Evolutionary conservation across 2,797 vertebrate genomes (phyloP).

Genomic region (Chrosomus eos): DNA sequence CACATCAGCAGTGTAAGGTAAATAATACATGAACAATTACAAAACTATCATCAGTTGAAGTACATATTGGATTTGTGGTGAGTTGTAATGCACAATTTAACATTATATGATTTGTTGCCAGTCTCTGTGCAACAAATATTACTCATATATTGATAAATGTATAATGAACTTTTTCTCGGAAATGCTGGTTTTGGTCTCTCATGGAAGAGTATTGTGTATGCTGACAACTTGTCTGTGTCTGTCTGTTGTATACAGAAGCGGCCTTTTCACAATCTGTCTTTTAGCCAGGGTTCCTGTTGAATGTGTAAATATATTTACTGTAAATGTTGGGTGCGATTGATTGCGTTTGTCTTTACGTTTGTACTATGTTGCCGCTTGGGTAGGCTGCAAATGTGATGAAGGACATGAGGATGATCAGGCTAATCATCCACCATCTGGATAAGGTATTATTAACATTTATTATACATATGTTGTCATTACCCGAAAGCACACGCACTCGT

Average conservation of each 20-base stretch:
- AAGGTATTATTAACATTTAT: conserved; percentile 37
- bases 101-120: not conserved
- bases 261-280: conserved; percentile 51
- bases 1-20: not conserved
- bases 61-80: not conserved
- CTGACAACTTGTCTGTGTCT: conserved; percentile 31
- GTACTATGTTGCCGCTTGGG: not conserved
- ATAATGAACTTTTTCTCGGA: not conserved
- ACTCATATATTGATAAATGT: not conserved
- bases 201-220: conserved; percentile 4
- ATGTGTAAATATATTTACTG: conserved; percentile 61
- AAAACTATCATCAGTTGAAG: not conserved
- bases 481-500: not conserved
- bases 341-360: conserved; percentile 4
- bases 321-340: conserved; percentile 51
- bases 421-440: conserved; percentile 39
- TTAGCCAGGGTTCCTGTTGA: conserved; percentile 59
- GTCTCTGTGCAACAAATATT: not conserved
- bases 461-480: conserved; percentile 13
- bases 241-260: conserved; percentile 36
- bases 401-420: not conserved
- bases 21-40: conserved; percentile 8
- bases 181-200: conserved; percentile 7
- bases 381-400: conserved; percentile 19
- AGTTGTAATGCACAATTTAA: not conserved